Base-by-base conservation (phyloP, 2,888 invertebrate genomes). In the Scaptomyza caliginosa region DNA sequence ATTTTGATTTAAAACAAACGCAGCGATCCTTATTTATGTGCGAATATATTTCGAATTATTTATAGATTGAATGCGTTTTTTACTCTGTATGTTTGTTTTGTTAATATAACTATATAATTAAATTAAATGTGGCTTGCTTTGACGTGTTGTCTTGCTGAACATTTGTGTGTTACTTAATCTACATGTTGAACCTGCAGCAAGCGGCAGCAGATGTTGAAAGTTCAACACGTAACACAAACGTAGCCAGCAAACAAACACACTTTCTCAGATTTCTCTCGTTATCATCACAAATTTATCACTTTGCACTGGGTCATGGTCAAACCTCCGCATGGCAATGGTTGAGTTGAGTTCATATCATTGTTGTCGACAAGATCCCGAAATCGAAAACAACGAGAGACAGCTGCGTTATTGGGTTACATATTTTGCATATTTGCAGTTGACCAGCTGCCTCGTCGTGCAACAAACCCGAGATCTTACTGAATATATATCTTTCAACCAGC, bases 331-430 rank as follows among this genome's bases (percentile, higher is more conserved):
- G 28, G n/a, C 13, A 19, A 17, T 38, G 19, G 2, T 38, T 39
- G 8, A n/a, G 62, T 52, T 56, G 59, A 67, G 66, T 55, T 71
- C 46, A 59, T 32, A 13, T 34, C 8, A 34, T 34, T 32, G 90
- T 64, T 82, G 91, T 87, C 79, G 81, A 71, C 80, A 90, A 91
- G 91, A 91, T 89, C 90, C 89, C 90, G 89, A 90, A 91, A 91
- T 90, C 90, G 89, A 90, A 89, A 90, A 90, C 88, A 91, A 88
- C 89, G 88, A 89, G 86, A 90, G 90, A 87, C 90, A 91, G 89
- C 88, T 89, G 90, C 88, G 69, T 88, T 76, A 69, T 59, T 42
- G 55, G 56, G 42, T 46, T 58, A 19, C 1, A 8, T 10, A 16
- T 28, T n/a, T 17, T 45, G 10, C 17, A 49, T 23, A 43, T 40